Evolutionary conservation across 2,797 vertebrate genomes (phyloP).

Genomic region (Salarias fasciatus): DNA sequence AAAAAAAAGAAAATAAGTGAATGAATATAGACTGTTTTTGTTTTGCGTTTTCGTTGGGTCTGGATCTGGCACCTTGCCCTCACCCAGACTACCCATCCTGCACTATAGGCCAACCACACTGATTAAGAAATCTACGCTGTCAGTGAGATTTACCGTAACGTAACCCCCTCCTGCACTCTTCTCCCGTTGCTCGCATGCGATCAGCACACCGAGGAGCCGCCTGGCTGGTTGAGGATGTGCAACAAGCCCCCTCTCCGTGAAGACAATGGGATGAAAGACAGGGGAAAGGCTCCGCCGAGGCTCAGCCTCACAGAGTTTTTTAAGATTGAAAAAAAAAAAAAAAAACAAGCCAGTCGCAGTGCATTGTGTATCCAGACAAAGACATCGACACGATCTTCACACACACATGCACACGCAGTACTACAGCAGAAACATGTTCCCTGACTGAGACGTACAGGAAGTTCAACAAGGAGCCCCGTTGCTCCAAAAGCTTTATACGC

Average conservation of each 20-base stretch:
- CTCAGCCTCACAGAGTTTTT: constrained; percentile 30
- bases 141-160: constrained; percentile 57
- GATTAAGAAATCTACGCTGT: constrained; percentile 50
- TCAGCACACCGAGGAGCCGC: constrained; percentile 39
- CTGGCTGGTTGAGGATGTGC: constrained; percentile 42
- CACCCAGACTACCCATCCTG: constrained; percentile 47
- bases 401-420: constrained; percentile 19
- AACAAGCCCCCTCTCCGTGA: constrained; percentile 53
- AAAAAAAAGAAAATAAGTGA: constrained; percentile 34
- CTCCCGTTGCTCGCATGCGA: constrained; percentile 30
- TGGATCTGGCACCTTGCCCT: constrained; percentile 50
- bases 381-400: constrained; percentile 20
- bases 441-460: constrained; percentile 50
- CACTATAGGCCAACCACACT: constrained; percentile 46
- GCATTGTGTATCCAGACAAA: constrained; percentile 39
- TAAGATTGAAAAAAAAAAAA: constrained; percentile 15
- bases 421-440: constrained; percentile 48
- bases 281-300: constrained; percentile 56
- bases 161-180: neutral
- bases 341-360: constrained; percentile 37
- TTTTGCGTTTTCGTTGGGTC: constrained; percentile 49
- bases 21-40: constrained; percentile 27
- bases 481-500: constrained; percentile 71
- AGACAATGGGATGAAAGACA: constrained; percentile 72
- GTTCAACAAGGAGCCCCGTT: constrained; percentile 66